These are phyloP conservation scores for Mesitornis unicolor DNA, from an alignment of 2,113 vertebrate species.

Conservation along the genomic window DNA sequence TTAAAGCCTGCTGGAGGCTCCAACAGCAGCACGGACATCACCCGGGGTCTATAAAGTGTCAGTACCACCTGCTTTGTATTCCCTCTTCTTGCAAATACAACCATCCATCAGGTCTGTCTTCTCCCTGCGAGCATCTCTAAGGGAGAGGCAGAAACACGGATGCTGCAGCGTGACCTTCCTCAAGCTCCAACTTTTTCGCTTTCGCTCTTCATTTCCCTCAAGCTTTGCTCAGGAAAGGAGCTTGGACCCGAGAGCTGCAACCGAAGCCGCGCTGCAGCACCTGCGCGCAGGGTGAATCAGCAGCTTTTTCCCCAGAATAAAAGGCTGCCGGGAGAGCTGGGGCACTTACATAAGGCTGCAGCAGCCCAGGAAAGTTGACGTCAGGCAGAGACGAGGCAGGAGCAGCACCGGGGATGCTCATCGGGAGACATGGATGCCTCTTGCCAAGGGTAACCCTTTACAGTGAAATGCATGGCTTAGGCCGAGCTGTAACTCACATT, in stretches of 20 bases:
- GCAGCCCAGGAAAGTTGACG: background rate
- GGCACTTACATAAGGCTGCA: slow-evolving; percentile 40
- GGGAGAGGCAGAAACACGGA: background rate
- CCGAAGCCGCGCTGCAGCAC: background rate
- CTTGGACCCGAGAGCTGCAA: background rate
- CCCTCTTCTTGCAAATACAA: background rate
- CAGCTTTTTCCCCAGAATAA: background rate
- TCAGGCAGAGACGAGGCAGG: background rate
- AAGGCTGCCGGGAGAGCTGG: background rate
- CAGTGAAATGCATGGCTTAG: background rate
- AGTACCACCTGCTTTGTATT: background rate
- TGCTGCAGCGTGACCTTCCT: background rate
- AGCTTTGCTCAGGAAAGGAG: background rate
- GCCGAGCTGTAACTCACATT: background rate
- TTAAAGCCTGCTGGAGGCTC: background rate
- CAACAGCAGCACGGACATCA: background rate
- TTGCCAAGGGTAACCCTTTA: background rate
- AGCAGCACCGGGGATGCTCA: background rate
- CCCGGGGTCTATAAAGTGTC: background rate
- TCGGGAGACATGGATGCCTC: background rate
- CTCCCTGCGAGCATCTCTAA: background rate
- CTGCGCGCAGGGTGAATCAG: slow-evolving; percentile 35
- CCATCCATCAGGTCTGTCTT: background rate
- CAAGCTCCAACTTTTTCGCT: background rate
- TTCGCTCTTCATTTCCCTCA: background rate